Evolutionary conservation across 2,797 vertebrate species (phyloP).

Genomic region (Melanotaenia boesemani): DNA sequence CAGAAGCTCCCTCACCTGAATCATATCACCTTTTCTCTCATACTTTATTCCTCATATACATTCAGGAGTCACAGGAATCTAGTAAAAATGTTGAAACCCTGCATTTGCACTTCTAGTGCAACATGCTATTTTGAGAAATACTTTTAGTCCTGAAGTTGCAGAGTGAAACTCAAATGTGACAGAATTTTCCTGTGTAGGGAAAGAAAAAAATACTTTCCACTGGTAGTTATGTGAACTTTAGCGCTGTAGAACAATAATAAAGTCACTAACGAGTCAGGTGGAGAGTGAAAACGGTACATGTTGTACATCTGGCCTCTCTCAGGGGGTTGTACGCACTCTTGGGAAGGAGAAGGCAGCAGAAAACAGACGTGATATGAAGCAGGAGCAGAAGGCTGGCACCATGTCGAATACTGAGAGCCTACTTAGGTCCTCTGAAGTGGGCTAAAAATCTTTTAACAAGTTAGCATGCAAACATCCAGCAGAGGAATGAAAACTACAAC

Average conservation of each 20-base stretch:
- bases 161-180: not conserved
- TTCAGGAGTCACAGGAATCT: not conserved
- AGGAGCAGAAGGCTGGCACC: constrained; percentile 42
- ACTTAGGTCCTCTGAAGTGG: not conserved
- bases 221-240: not conserved
- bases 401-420: not conserved
- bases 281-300: constrained; percentile 45
- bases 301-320: constrained; percentile 45
- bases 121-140: constrained; percentile 4
- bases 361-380: constrained; percentile 34
- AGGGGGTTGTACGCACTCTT: constrained; percentile 40
- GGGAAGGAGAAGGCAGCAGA: constrained; percentile 43
- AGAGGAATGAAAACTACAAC: not conserved
- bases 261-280: constrained; percentile 27
- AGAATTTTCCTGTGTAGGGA: not conserved
- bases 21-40: not conserved
- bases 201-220: not conserved
- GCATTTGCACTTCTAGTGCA: not conserved
- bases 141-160: constrained; percentile 11
- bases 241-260: constrained; percentile 14
- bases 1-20: not conserved
- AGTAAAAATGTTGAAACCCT: not conserved
- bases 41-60: not conserved
- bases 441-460: not conserved
- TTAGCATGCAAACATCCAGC: not conserved